Percentiles rank a stretch among this genome's conserved stretches.
These are phyloP conservation scores for Lagenorhynchus albirostris DNA, from an alignment of 2,113 vertebrate species.

Conservation along the genomic window DNA sequence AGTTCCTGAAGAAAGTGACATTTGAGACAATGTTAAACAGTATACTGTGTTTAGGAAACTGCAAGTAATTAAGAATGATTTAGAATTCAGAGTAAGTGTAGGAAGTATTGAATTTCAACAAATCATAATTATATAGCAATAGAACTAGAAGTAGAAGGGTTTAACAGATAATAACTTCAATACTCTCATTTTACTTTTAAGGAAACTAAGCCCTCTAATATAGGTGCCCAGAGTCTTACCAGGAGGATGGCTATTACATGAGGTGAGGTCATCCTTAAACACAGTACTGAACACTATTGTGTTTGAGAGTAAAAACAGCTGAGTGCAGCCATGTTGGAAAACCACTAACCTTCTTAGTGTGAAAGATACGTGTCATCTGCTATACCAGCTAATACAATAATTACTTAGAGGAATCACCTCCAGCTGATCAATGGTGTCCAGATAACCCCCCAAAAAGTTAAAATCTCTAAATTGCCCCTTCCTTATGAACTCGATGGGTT, in stretches of 20 bases:
- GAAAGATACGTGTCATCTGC: neutral
- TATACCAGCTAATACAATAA: neutral
- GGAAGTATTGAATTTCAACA: neutral
- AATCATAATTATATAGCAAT: neutral
- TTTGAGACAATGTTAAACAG: neutral
- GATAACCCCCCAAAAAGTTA: neutral
- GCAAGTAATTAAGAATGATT: neutral
- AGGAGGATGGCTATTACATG: neutral
- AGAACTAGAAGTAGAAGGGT: neutral
- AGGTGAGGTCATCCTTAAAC: neutral
- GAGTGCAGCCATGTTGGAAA: neutral
- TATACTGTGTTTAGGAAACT: neutral
- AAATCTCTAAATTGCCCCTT: conserved; percentile 39
- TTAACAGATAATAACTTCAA: neutral
- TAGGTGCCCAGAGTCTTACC: neutral
- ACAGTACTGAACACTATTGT: neutral
- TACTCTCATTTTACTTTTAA: neutral
- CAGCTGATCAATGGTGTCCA: conserved; percentile 42
- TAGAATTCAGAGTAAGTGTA: neutral
- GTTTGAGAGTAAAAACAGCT: neutral
- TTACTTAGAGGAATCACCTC: conserved; percentile 18
- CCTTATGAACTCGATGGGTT: neutral
- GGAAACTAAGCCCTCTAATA: neutral
- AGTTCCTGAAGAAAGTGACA: neutral
- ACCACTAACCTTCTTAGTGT: neutral